Evolutionary conservation across 2,797 vertebrate genomes (phyloP).

Genomic region (Astyanax mexicanus): DNA sequence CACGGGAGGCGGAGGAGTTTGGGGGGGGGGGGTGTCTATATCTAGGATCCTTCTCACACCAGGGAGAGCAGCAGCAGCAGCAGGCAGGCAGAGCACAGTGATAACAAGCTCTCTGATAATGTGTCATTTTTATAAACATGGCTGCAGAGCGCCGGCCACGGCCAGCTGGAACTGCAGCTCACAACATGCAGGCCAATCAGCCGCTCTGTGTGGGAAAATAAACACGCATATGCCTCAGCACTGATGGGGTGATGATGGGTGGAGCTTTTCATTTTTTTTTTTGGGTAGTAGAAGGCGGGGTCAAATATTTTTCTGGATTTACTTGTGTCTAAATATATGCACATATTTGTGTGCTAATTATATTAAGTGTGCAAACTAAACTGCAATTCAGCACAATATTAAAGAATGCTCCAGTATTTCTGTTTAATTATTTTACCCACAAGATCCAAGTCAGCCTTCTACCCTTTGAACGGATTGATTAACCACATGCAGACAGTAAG

Average conservation of each 20-base stretch:
- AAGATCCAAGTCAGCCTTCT: no score
- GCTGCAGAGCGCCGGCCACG: conserved; percentile 31
- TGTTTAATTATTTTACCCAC: no score
- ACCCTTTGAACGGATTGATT: no score
- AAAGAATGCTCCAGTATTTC: no score
- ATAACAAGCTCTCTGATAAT: conserved; percentile 60
- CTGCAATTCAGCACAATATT: no score
- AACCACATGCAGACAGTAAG: no score
- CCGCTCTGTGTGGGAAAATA: conserved; percentile 50
- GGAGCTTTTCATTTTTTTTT: neutral
- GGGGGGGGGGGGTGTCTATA: neutral
- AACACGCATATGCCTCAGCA: conserved; percentile 48
- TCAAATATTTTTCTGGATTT: neutral
- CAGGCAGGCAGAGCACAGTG: conserved; percentile 35
- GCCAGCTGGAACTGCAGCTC: conserved; percentile 51
- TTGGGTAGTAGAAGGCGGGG: no score
- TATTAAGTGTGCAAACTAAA: no score
- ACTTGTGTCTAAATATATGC: no score
- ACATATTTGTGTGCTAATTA: no score
- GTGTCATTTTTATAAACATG: conserved; percentile 60
- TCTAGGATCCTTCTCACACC: conserved; percentile 41
- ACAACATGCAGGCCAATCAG: conserved; percentile 48
- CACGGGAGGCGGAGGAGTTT: neutral
- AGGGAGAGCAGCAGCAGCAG: conserved; percentile 39
- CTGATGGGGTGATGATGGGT: neutral